Evolutionary conservation across 2,888 invertebrate genomes (phyloP).

Genomic region (Conops quadrifasciatus): DNA sequence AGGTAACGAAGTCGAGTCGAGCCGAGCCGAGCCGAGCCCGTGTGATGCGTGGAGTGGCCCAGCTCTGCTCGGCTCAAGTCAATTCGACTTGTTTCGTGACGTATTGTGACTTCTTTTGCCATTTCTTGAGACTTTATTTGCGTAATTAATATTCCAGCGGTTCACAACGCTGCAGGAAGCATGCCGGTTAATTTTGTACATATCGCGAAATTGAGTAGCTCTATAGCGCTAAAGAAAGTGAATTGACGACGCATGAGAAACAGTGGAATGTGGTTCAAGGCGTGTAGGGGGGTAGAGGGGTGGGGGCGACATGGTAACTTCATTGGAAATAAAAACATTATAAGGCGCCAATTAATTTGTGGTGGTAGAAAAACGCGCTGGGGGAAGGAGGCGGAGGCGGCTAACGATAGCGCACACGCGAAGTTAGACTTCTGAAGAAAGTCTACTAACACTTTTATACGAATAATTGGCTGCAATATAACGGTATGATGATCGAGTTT

Average conservation of each 20-base stretch:
- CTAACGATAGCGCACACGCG: too few species aligned
- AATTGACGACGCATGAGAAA: too few species aligned
- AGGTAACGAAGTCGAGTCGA: constrained; percentile 45
- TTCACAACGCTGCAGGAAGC: not conserved
- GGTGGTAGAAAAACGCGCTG: not conserved
- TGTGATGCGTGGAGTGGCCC: too few species aligned
- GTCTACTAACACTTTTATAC: too few species aligned
- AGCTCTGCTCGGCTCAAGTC: too few species aligned
- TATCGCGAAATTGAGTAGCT: too few species aligned
- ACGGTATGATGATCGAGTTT: too few species aligned
- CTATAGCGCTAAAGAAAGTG: too few species aligned
- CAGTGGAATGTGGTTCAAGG: not conserved
- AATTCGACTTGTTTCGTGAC: constrained; percentile 52
- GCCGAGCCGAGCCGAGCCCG: constrained; percentile 47
- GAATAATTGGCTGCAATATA: too few species aligned
- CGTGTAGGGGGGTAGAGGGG: not conserved
- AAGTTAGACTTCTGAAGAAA: too few species aligned
- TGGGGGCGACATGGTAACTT: constrained; percentile 2
- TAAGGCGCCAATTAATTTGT: constrained; percentile 48
- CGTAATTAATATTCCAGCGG: constrained; percentile 53
- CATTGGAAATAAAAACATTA: constrained; percentile 45
- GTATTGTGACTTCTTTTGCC: constrained; percentile 18
- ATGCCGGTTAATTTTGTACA: too few species aligned
- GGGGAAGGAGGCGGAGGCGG: too few species aligned
- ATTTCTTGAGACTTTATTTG: constrained; percentile 26